Conservation (phyloP, 1,140 invertebrate species). For the Solenopsis invicta region DNA sequence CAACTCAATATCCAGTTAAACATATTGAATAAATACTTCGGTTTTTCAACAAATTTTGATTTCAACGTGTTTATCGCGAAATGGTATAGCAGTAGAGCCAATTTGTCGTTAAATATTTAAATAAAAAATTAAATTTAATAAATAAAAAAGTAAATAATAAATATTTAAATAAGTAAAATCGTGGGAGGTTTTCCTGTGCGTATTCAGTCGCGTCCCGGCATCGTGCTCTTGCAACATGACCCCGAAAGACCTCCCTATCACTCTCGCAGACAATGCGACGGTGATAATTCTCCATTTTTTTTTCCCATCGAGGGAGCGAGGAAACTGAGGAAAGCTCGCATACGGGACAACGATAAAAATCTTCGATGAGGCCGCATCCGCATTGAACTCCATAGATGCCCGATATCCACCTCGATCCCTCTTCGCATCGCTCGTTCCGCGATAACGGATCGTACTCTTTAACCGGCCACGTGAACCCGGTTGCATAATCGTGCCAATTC, state of each 20-base stretch:
- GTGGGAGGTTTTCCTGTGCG: neutral
- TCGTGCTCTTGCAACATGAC: conserved; percentile 71
- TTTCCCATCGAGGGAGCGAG: neutral
- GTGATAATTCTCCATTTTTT: conserved; percentile 47
- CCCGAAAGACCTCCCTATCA: conserved; percentile 68
- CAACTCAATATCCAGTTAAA: no score
- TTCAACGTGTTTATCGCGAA: neutral
- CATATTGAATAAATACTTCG: no score
- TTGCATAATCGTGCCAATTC: conserved; percentile 33
- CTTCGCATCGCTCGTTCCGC: neutral
- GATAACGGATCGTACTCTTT: conserved; percentile 23
- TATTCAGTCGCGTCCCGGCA: neutral
- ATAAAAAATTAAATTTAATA: no score
- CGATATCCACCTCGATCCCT: conserved; percentile 27
- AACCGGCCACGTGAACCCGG: neutral
- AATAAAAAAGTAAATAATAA: no score
- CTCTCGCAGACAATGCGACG: conserved; percentile 48
- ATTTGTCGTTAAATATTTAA: neutral
- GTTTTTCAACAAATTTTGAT: no score
- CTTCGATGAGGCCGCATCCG: conserved; percentile 41
- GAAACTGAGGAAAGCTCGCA: conserved; percentile 12
- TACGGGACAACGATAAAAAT: conserved; percentile 44
- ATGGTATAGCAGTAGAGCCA: neutral
- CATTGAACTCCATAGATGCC: conserved; percentile 10
- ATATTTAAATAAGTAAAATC: neutral